Conservation (phyloP, 2,113 vertebrate species). For the Crotalus tigris region DNA sequence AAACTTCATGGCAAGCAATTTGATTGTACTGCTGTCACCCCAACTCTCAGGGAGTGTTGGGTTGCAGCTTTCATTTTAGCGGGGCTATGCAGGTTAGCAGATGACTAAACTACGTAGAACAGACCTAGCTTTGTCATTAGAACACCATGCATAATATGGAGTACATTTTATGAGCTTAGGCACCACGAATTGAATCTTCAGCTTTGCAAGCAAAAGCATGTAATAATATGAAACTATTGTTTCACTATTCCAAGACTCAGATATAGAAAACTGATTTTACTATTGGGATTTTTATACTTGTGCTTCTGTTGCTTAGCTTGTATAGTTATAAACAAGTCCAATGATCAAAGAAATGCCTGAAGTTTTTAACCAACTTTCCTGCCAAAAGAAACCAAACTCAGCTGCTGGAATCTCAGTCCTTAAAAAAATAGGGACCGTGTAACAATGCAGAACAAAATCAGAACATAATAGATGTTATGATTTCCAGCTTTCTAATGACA, state of each 20-base stretch:
- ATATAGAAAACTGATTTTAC: not conserved
- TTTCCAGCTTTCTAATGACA: not conserved
- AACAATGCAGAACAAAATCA: not conserved
- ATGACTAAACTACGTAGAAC: not conserved
- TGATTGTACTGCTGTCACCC: not conserved
- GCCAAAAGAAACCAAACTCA: not conserved
- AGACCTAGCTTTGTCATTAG: not conserved
- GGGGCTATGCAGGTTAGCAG: not conserved
- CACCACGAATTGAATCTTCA: not conserved
- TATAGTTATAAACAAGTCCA: not conserved
- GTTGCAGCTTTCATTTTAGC: not conserved
- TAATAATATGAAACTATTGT: not conserved
- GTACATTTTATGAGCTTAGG: not conserved
- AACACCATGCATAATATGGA: not conserved
- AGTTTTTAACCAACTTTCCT: not conserved
- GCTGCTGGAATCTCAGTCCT: not conserved
- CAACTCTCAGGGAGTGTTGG: not conserved
- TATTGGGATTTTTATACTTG: not conserved
- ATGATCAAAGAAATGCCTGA: not conserved
- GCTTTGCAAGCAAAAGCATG: not conserved
- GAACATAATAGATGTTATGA: not conserved
- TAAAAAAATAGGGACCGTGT: not conserved
- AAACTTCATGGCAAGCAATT: not conserved
- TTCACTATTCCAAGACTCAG: not conserved
- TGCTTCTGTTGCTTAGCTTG: not conserved